These are phyloP conservation scores for Drosophila sproati DNA, from an alignment of 1,140 invertebrate genomes.

Conservation along the genomic window DNA sequence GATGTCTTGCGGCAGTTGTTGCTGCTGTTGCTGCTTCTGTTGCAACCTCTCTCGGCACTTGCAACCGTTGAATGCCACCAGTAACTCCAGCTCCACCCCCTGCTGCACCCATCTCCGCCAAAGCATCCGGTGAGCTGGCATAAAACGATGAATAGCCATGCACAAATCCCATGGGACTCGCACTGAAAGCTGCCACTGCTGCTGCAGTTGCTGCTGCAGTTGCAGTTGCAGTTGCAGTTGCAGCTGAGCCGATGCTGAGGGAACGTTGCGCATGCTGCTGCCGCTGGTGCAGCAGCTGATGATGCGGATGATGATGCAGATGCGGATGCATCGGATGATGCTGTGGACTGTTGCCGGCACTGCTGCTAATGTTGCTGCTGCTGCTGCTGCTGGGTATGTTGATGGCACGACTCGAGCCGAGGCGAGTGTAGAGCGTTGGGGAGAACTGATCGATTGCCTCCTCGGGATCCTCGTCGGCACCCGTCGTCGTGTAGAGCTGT, in stretches of 20 bases:
- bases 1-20: slow-evolving; percentile 3
- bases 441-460: slow-evolving; percentile 81
- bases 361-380: slow-evolving; percentile 45
- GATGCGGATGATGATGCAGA: slow-evolving; percentile 4
- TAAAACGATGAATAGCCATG: slow-evolving; percentile 75
- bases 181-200: slow-evolving; percentile 64
- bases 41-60: slow-evolving; percentile 36
- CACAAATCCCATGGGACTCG: slow-evolving; percentile 64
- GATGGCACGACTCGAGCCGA: slow-evolving; percentile 54
- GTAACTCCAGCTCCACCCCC: not conserved
- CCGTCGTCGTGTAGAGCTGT: slow-evolving; percentile 55
- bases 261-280: slow-evolving; percentile 18
- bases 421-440: slow-evolving; percentile 63
- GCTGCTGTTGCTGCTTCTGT: slow-evolving; percentile 8
- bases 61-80: slow-evolving; percentile 60
- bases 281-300: slow-evolving; percentile 4
- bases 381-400: slow-evolving; percentile 69
- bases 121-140: slow-evolving; percentile 72
- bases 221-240: slow-evolving; percentile 23
- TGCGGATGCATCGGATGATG: slow-evolving; percentile 45
- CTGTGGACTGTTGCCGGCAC: slow-evolving; percentile 75
- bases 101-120: slow-evolving; percentile 14
- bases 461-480: slow-evolving; percentile 63
- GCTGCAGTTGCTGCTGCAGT: slow-evolving; percentile 13
- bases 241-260: slow-evolving; percentile 29